Conservation (phyloP, 2,888 invertebrate genomes). For the Eilema depressum region DNA sequence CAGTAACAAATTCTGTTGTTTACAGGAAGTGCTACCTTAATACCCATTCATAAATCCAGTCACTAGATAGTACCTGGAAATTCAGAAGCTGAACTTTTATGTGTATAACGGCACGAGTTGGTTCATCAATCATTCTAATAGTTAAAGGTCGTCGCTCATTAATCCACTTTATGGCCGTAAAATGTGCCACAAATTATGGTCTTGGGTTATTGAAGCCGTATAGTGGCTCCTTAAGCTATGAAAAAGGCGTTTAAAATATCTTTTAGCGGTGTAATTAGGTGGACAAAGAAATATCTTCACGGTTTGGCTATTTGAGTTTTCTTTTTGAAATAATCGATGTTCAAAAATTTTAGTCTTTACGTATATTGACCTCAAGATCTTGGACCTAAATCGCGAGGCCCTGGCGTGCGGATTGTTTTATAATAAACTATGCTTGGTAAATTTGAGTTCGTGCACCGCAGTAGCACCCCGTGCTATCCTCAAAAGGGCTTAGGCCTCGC, state of each 20-base stretch:
- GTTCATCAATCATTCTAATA: background rate
- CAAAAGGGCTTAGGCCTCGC: too few species aligned
- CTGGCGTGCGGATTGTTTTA: too few species aligned
- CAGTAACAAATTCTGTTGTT: background rate
- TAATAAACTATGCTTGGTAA: too few species aligned
- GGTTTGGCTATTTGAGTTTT: background rate
- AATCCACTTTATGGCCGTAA: constrained; percentile 2
- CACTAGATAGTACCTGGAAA: background rate
- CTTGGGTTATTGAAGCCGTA: background rate
- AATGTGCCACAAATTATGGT: constrained; percentile 4
- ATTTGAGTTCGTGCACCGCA: too few species aligned
- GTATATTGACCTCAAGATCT: too few species aligned
- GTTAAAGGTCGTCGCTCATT: background rate
- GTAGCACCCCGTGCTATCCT: too few species aligned
- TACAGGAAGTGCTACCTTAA: background rate
- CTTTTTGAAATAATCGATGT: too few species aligned
- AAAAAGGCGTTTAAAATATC: background rate
- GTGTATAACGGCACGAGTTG: background rate
- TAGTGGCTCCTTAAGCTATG: background rate
- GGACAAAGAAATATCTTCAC: background rate
- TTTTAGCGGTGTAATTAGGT: background rate
- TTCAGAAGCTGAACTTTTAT: constrained; percentile 9
- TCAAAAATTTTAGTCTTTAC: too few species aligned
- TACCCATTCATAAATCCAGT: background rate
- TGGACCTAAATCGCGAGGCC: too few species aligned